Base-by-base conservation (phyloP, 1,140 invertebrate species). In the Drosophila murphyi region DNA sequence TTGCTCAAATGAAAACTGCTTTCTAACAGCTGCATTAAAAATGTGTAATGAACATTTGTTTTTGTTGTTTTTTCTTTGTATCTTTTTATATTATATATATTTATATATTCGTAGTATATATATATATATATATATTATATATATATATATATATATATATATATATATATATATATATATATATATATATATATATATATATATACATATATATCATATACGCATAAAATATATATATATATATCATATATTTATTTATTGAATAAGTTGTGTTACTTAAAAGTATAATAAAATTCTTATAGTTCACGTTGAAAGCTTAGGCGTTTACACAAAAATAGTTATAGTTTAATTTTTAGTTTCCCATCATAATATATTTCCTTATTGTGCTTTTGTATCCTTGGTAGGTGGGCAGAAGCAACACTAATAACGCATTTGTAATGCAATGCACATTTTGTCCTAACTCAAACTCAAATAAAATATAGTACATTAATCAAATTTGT, bases 361-460 rank as follows among this genome's bases (percentile, higher is more conserved):
- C 20, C 47, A 51, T 52, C 29, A 20, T 41, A n/a, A 43, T 57
- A 12, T 54, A n/a, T 60, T 37, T 31, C 34, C 47, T 59, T 52
- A 50, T 52, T 37, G 34, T 54, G 68, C 60, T 52, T 59, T 50
- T 41, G 29, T 57, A 32, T 61, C 37, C 51, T 41, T 31, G 35
- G 43, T 41, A 62, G 39, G 47, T 50, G 47, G 47, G 50, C 61
- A 81, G 63, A 69, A 75, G 63, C 63, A 83, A 80, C 59, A 65
- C 70, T 82, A 72, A 68, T 70, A 72, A 62, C 43, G 83, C 83
- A 87, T 87, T 87, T 87, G 63, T 78, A 87, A 87, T 87, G 83
- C 83, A 88, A 77, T 87, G 72, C 76, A 87, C 82, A 74, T 72
- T 68, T 72, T 80, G 76, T 75, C 76, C 76, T 79, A 59, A 81